Conservation (phyloP, 2,797 vertebrate genomes). For the Phrynocephalus forsythii region DNA sequence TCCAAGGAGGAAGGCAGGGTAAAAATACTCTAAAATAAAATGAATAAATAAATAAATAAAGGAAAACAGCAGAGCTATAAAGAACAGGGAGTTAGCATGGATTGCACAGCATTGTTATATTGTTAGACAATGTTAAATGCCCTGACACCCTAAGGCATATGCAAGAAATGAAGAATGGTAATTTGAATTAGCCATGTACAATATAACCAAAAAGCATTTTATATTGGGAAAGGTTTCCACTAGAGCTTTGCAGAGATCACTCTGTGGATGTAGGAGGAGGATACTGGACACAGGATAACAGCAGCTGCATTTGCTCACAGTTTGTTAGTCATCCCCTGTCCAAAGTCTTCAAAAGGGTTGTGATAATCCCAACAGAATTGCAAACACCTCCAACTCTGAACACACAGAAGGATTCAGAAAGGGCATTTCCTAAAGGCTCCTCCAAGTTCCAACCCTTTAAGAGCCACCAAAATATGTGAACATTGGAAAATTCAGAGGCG, state of each 20-base stretch:
- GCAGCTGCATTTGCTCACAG: neutral
- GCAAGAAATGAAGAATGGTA: conserved; percentile 46
- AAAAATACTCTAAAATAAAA: too few relatives aligned
- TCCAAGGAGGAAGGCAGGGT: too few relatives aligned
- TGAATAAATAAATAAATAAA: conserved; percentile 21
- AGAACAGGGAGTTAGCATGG: conserved; percentile 59
- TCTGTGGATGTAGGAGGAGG: neutral
- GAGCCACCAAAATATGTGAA: neutral
- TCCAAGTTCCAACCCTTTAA: neutral
- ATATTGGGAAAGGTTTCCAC: neutral
- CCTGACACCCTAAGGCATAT: conserved; percentile 51
- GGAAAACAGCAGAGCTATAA: conserved; percentile 58
- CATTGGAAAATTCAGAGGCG: neutral
- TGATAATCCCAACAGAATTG: neutral
- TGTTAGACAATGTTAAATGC: conserved; percentile 67
- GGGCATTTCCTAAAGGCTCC: neutral
- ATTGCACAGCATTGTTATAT: conserved; percentile 50
- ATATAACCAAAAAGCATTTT: neutral
- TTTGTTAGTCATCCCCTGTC: neutral
- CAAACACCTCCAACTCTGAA: neutral
- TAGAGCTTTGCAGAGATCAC: neutral
- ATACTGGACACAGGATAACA: neutral
- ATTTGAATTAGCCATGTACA: conserved; percentile 60
- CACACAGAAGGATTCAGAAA: neutral
- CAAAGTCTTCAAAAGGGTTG: neutral